These are phyloP conservation scores for Idaea aversata DNA, from an alignment of 2,888 invertebrate genomes.

Conservation along the genomic window DNA sequence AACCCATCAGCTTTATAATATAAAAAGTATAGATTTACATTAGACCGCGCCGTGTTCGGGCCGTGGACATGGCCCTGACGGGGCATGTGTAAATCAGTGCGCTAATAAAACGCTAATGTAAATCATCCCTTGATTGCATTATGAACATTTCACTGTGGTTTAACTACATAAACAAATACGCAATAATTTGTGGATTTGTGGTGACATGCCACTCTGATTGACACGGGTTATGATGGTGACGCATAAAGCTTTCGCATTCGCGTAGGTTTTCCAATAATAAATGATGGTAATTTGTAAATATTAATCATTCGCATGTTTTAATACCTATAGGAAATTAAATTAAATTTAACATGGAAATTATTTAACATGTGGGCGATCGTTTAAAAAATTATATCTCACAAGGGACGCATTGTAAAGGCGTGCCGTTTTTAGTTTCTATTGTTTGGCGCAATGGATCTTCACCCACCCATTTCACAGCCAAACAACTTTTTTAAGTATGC, in stretches of 20 bases:
- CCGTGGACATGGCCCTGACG: too few species aligned
- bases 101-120: too few species aligned
- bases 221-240: background rate
- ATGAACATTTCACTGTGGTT: too few species aligned
- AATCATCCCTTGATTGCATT: too few species aligned
- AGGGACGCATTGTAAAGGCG: background rate
- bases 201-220: background rate
- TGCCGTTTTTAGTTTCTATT: background rate
- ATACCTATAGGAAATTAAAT: background rate
- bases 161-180: background rate
- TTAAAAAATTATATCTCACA: background rate
- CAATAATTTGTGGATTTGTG: background rate
- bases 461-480: too few species aligned
- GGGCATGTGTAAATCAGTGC: too few species aligned
- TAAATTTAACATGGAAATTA: background rate
- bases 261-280: background rate
- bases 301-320: background rate
- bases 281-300: background rate
- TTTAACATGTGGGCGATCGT: background rate
- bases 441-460: background rate
- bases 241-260: background rate
- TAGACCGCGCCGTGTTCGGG: too few species aligned
- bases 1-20: too few species aligned
- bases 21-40: too few species aligned
- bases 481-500: too few species aligned